Conservation (phyloP, 2,113 vertebrate genomes). For the Festucalex cinctus region DNA sequence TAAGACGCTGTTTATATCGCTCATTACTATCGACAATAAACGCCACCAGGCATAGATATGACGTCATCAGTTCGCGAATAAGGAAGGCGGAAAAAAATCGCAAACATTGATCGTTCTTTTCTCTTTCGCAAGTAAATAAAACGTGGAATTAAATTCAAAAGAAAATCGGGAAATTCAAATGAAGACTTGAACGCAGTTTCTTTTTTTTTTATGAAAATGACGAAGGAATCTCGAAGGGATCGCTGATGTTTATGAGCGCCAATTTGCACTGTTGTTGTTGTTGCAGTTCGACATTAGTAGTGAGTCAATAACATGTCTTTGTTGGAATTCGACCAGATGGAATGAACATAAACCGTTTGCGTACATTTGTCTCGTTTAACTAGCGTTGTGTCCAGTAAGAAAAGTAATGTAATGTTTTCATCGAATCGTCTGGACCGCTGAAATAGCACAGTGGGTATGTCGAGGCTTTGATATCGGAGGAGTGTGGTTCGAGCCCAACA, state of each 20-base stretch:
- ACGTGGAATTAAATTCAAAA: not conserved
- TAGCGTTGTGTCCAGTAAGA: too few relatives aligned
- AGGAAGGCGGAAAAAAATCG: constrained; percentile 34
- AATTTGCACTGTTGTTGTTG: not conserved
- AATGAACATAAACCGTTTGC: too few relatives aligned
- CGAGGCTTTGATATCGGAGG: too few relatives aligned
- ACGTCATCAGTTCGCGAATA: constrained; percentile 30
- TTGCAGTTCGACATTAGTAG: not conserved
- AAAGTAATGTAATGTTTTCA: too few relatives aligned
- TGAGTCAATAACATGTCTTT: not conserved
- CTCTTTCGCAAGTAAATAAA: not conserved
- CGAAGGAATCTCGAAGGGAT: not conserved
- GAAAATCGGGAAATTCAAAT: not conserved
- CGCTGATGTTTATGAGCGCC: not conserved
- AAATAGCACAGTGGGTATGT: too few relatives aligned
- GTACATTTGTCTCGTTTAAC: too few relatives aligned
- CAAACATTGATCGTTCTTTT: not conserved
- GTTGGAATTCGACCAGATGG: too few relatives aligned
- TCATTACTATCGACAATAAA: not conserved
- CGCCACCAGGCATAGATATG: not conserved
- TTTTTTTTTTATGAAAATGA: too few relatives aligned
- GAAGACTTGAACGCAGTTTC: too few relatives aligned
- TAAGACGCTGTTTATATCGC: not conserved
- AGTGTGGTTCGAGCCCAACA: too few relatives aligned
- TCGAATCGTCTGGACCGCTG: too few relatives aligned